Conservation (phyloP, 2,797 vertebrate species). For the Hafferia zeledoni region DNA sequence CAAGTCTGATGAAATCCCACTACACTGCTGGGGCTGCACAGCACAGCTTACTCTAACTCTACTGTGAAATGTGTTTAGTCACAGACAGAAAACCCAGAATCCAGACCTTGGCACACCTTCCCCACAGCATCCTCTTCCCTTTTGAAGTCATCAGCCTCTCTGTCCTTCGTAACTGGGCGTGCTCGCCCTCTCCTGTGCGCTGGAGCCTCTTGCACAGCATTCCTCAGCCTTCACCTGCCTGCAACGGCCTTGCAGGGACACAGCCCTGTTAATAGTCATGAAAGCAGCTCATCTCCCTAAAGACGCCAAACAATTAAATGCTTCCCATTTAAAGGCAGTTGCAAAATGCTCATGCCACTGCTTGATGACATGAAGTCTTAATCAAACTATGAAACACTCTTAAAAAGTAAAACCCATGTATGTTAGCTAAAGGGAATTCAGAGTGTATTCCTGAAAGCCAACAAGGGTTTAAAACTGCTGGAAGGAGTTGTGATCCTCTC, state of each 20-base stretch:
- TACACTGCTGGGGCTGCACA: neutral
- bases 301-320: neutral
- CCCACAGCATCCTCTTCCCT: slow-evolving; percentile 47
- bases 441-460: neutral
- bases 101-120: slow-evolving; percentile 45
- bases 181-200: neutral
- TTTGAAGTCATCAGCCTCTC: slow-evolving; percentile 17
- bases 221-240: slow-evolving; percentile 35
- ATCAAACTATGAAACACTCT: neutral
- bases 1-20: slow-evolving; percentile 54
- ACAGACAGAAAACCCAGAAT: slow-evolving; percentile 21
- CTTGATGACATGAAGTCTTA: neutral
- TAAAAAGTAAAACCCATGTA: neutral
- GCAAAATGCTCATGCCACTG: neutral
- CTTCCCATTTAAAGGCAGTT: slow-evolving; percentile 20
- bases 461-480: neutral
- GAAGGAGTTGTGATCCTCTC: neutral
- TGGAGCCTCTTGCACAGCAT: slow-evolving; percentile 18
- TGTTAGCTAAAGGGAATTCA: neutral
- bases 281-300: slow-evolving; percentile 10
- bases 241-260: neutral
- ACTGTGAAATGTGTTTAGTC: slow-evolving; percentile 45
- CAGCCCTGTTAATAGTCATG: slow-evolving; percentile 7
- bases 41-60: slow-evolving; percentile 2
- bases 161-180: neutral